phyloP scores from a whole-genome alignment of 2,888 invertebrate species.

The Pyrocoelia pectoralis region DNA sequence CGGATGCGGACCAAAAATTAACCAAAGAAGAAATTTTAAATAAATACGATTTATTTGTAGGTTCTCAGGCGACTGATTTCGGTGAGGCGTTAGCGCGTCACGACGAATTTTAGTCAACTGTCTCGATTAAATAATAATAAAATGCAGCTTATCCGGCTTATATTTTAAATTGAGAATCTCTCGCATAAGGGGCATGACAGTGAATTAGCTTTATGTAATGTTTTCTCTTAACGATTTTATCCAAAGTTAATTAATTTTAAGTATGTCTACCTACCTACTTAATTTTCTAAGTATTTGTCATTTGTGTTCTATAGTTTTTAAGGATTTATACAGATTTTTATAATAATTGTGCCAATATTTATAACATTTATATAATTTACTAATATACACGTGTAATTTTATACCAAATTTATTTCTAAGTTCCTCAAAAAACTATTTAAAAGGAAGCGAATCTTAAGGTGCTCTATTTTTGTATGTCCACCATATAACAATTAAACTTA shows the following conservation, averaged over 20 bases:
- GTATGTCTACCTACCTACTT: conserved; percentile 9
- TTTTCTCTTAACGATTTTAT: conserved; percentile 11
- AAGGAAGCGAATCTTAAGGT: conserved; percentile 40
- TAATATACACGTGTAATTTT: not conserved
- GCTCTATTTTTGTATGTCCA: conserved; percentile 37
- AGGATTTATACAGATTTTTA: conserved; percentile 9
- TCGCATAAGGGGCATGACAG: not conserved
- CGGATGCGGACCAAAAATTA: conserved; percentile 88
- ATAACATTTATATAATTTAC: not conserved
- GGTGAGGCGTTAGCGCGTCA: conserved; percentile 95
- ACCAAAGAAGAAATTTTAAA: conserved; percentile 89
- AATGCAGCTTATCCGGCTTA: not conserved
- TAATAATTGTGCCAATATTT: conserved; percentile 25
- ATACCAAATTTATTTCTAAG: conserved; percentile 11
- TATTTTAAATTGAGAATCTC: conserved; percentile 6
- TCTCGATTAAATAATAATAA: not conserved
- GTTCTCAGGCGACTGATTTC: conserved; percentile 98
- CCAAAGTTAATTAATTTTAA: conserved; percentile 7
- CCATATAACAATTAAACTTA: conserved; percentile 11
- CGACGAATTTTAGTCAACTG: conserved; percentile 86
- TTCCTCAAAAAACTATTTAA: conserved; percentile 21
- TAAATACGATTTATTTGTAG: conserved; percentile 97
- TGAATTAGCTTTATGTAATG: not conserved
- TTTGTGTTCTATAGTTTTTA: conserved; percentile 3
- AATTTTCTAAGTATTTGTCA: conserved; percentile 3